Conservation (phyloP, 2,113 vertebrate genomes). For the Bagarius yarrelli region DNA sequence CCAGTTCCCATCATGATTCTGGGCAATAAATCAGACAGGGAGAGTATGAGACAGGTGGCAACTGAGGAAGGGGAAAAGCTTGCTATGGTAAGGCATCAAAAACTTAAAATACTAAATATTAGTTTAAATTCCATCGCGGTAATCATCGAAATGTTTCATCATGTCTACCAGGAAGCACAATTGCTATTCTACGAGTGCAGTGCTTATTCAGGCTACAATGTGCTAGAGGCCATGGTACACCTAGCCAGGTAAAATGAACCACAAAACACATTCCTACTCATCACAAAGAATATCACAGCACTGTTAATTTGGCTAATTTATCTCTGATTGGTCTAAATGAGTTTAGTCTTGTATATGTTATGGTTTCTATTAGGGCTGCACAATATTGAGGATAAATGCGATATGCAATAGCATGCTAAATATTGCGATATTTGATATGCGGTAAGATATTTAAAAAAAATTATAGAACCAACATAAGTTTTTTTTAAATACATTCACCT, state of each 20-base stretch:
- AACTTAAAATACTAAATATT: slow-evolving; percentile 1
- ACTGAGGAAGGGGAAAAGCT: slow-evolving; percentile 78
- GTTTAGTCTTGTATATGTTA: background rate
- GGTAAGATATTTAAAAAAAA: too few relatives aligned
- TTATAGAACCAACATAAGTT: too few relatives aligned
- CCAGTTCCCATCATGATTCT: slow-evolving; percentile 80
- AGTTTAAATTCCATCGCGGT: background rate
- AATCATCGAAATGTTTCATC: slow-evolving; percentile 1
- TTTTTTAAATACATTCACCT: too few relatives aligned
- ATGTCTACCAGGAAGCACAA: slow-evolving; percentile 72
- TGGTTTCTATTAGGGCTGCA: background rate
- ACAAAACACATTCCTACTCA: background rate
- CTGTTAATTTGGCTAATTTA: background rate
- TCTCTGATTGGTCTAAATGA: background rate
- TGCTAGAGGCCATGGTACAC: slow-evolving; percentile 76
- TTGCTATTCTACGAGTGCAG: slow-evolving; percentile 91
- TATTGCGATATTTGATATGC: too few relatives aligned
- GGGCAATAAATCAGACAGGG: slow-evolving; percentile 88
- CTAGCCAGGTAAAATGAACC: slow-evolving; percentile 77
- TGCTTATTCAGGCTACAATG: slow-evolving; percentile 80
- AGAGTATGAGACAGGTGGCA: slow-evolving; percentile 79
- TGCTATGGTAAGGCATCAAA: slow-evolving; percentile 72
- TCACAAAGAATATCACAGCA: background rate
- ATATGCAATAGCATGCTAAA: too few relatives aligned
- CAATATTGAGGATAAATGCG: background rate